phyloP scores from a whole-genome alignment of 2,113 vertebrate genomes.

The Dicaeum eximium region DNA sequence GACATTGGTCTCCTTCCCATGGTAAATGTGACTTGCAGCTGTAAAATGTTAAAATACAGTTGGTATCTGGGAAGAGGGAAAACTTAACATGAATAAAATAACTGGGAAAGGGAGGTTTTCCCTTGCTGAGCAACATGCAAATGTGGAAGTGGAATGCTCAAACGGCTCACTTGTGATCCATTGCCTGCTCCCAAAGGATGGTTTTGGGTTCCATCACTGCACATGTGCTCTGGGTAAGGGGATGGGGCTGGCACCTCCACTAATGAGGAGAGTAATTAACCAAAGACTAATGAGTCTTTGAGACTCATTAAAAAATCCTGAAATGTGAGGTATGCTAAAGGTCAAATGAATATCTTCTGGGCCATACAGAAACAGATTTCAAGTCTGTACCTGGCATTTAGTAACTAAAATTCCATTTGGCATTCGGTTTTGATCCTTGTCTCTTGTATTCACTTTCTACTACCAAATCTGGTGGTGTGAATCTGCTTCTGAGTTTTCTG shows the following conservation, averaged over 20 bases:
- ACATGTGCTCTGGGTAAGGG: rapidly evolving
- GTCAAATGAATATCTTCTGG: neutral
- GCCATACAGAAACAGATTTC: neutral
- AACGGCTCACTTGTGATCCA: neutral
- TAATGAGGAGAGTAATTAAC: too few relatives aligned
- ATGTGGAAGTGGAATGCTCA: neutral
- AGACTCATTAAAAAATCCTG: too few relatives aligned
- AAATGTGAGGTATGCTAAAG: neutral
- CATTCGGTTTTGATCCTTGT: rapidly evolving
- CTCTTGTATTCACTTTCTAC: rapidly evolving
- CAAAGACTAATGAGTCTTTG: too few relatives aligned
- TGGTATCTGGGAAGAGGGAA: neutral
- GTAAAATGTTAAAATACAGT: neutral
- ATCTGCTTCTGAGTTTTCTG: neutral
- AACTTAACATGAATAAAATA: neutral
- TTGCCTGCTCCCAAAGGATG: neutral
- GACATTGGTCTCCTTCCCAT: neutral
- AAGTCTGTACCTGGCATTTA: neutral
- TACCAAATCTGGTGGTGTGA: neutral
- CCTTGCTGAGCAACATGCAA: neutral
- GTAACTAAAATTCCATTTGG: neutral
- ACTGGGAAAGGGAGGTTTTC: neutral
- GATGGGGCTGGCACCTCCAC: too few relatives aligned
- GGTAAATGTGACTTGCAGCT: neutral
- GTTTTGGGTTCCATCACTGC: neutral